Conservation (phyloP, 1,140 invertebrate genomes). For the Metaphire vulgaris region DNA sequence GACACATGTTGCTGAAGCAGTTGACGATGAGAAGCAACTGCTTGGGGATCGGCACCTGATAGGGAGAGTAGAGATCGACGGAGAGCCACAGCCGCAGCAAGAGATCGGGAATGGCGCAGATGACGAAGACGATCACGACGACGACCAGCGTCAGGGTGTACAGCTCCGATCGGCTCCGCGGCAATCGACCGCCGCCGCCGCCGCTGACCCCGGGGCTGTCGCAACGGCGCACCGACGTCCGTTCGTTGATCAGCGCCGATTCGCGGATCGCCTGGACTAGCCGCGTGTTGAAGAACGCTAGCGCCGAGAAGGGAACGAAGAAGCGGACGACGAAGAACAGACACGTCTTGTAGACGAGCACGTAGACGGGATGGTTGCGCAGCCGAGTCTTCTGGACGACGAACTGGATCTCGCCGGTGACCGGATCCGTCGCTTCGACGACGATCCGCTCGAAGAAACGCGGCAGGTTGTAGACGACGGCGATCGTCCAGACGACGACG, state of each 20-base stretch:
- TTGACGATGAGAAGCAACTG: constrained; percentile 2
- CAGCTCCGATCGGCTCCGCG: not conserved
- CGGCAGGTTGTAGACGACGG: constrained; percentile 27
- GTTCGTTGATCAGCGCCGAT: not conserved
- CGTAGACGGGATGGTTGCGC: constrained; percentile 14
- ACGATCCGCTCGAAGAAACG: constrained; percentile 27
- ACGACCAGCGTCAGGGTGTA: constrained; percentile 26
- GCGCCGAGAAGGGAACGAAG: constrained; percentile 16
- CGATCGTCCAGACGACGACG: constrained; percentile 15
- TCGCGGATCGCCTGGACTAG: constrained; percentile 21
- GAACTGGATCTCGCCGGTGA: not conserved
- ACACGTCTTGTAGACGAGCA: constrained; percentile 23
- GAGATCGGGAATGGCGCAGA: constrained; percentile 25
- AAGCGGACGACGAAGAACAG: constrained; percentile 23
- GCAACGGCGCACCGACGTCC: not conserved
- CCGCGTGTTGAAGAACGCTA: constrained; percentile 24
- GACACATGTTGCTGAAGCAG: constrained; percentile 18
- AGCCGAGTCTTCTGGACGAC: constrained; percentile 4
- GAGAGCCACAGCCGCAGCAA: constrained; percentile 17
- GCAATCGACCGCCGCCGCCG: not conserved
- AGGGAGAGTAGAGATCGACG: not conserved
- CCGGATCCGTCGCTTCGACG: not conserved
- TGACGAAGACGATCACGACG: constrained; percentile 23
- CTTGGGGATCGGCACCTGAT: not conserved
- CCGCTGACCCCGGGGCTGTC: constrained; percentile 5